These are phyloP conservation scores for Sipha maydis DNA, from an alignment of 2,888 invertebrate genomes.

Conservation along the genomic window DNA sequence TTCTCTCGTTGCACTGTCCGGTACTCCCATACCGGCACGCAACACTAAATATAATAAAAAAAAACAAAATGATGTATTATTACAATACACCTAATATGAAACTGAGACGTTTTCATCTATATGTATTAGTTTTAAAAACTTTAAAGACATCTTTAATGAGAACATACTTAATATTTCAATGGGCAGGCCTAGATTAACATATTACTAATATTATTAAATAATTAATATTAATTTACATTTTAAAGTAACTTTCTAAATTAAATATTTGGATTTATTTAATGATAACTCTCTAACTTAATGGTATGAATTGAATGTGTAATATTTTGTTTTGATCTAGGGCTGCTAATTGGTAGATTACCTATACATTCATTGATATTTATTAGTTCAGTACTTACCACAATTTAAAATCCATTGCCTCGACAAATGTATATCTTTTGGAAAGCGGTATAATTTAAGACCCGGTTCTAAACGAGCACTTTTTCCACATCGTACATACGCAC, in stretches of 20 bases:
- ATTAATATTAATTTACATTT: background rate
- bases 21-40: too few species aligned
- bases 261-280: too few species aligned
- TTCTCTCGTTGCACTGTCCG: too few species aligned
- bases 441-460: conserved; percentile 12
- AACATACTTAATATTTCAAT: background rate
- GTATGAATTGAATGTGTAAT: background rate
- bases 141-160: background rate
- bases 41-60: too few species aligned
- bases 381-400: conserved; percentile 15
- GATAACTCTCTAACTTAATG: background rate
- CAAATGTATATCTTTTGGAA: conserved; percentile 29
- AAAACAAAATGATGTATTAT: background rate
- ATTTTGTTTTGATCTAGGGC: background rate
- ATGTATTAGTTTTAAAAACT: conserved; percentile 7
- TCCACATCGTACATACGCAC: conserved; percentile 19
- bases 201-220: background rate
- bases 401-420: background rate
- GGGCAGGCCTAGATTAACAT: background rate
- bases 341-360: background rate
- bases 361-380: background rate
- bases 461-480: conserved; percentile 34
- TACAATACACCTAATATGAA: background rate
- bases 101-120: background rate
- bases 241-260: too few species aligned